Evolutionary conservation across 2,113 vertebrate genomes (phyloP), one percentile per base, ranked within the genome.

Genomic region (Callorhinus ursinus): DNA sequence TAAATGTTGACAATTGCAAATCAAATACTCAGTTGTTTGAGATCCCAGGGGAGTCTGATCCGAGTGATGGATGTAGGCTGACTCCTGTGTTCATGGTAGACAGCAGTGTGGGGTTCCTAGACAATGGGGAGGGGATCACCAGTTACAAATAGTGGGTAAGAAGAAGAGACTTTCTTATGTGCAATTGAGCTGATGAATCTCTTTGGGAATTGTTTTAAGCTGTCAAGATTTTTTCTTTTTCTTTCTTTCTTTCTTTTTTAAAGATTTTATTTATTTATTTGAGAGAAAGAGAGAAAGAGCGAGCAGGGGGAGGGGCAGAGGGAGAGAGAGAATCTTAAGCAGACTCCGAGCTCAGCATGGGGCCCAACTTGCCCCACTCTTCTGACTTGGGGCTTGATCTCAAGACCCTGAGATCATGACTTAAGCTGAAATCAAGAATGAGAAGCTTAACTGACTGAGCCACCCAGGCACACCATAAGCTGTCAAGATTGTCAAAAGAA

Each of bases 1-100:
- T 81, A 81, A 92, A 71, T 93, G 63, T 9, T 94, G 88, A 72
- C 7, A 82, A 88, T 88, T 92, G 51, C 51, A 81, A 67, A 93
- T 77, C 67, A 69, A 87, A 51, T 22, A 7, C 10, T n/a, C 24
- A 65, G 2, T n/a, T 82, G 4, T 81, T 28, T 61, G 55, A 53
- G 28, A n/a, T 31, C 12, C 1, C 42, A n/a, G 28, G 49, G 84
- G 42, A 79, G 53, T 83, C 24, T 24, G 33, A 57, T 49, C 7
- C 0, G 1, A 12, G 28, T 74, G 24, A 22, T 9, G 22, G 69
- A 55, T 4, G 0, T 3, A 21, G 8, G 10, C 42, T 79, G 33
- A 31, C 31, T 46, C 2, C 24, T 31, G 7, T 65, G 13, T 36
- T 42, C 1, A 4, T 12, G 33, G 51, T 22, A 7, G 49, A 1